Conservation (phyloP, 1,140 invertebrate species). For the Ctenoplectra terminalis region DNA sequence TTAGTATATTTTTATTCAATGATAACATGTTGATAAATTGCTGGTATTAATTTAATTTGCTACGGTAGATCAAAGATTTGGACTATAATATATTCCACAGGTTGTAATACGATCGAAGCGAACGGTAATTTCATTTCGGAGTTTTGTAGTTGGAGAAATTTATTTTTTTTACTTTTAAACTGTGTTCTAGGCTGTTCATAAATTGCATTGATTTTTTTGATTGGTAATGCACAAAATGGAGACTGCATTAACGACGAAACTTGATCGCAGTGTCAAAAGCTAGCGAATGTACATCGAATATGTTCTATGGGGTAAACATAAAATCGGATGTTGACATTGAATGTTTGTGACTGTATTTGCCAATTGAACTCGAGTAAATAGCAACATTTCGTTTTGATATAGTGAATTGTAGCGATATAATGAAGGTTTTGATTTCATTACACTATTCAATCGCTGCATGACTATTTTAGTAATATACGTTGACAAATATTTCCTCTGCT, state of each 20-base stretch:
- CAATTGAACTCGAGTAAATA: conserved; percentile 9
- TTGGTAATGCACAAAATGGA: background rate
- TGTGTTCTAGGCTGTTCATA: too few species aligned
- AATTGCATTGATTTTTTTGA: too few species aligned
- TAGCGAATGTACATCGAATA: background rate
- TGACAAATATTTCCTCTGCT: background rate
- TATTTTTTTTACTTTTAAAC: too few species aligned
- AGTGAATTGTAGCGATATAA: background rate
- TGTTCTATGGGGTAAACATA: background rate
- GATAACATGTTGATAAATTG: too few species aligned
- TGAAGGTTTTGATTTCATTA: background rate
- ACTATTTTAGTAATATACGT: background rate
- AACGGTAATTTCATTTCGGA: too few species aligned
- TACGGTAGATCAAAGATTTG: too few species aligned
- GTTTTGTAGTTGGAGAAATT: too few species aligned
- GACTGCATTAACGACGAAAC: background rate
- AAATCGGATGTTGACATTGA: background rate
- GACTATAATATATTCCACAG: too few species aligned
- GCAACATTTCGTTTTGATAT: conserved; percentile 1
- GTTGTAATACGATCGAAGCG: too few species aligned
- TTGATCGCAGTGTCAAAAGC: background rate
- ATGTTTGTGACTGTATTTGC: background rate
- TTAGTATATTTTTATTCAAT: too few species aligned
- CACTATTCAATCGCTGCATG: background rate
- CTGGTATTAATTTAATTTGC: too few species aligned